Evolutionary conservation across 2,797 vertebrate genomes (phyloP), one percentile per base, ranked within the genome.

Genomic region (Enteromius afrohamiltoni): DNA sequence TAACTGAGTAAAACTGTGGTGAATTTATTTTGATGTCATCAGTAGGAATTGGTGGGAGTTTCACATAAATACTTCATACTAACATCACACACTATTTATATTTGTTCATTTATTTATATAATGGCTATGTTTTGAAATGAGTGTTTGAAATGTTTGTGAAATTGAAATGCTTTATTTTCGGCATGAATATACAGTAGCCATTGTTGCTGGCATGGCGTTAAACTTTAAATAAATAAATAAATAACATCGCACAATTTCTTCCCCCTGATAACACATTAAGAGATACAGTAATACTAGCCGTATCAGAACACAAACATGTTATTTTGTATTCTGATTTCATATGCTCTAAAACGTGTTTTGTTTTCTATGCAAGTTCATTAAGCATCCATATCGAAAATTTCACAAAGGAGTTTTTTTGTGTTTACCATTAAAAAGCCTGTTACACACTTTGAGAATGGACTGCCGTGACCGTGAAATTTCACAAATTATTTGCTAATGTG

Each of bases 241-340:
- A 6, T 51, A 51, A 21, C 19, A 91, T 92, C 92, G 89, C 79
- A 83, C 86, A 87, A 85, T 86, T 88, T 8, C 49, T 16, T 45
- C 17, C 40, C 67, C 34, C 26, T 84, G 9, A 51, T 7, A 6
- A 51, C 6, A 31, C 42, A 62, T 17, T 51, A 51, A 51, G 47
- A 49, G 17, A 51, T 19, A 19, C 17, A 51, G 2, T 58, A 74
- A 26, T 62, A 6, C 19, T 34, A 6, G 29, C 51, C 0, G 26
- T 26, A 42, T 53, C 29, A 37, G 42, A 51, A 67, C 13, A 10
- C 21, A 60, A 45, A 64, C 17, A n/a, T 21, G 42, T 42, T 47
- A 47, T 11, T 40, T 34, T 65, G 29, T 82, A n/a, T 21, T 75
- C 9, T 17, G 3, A 82, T 67, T 26, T 45, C 49, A 31, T 19